Conservation (phyloP, 2,113 vertebrate species). For the Neofelis nebulosa region DNA sequence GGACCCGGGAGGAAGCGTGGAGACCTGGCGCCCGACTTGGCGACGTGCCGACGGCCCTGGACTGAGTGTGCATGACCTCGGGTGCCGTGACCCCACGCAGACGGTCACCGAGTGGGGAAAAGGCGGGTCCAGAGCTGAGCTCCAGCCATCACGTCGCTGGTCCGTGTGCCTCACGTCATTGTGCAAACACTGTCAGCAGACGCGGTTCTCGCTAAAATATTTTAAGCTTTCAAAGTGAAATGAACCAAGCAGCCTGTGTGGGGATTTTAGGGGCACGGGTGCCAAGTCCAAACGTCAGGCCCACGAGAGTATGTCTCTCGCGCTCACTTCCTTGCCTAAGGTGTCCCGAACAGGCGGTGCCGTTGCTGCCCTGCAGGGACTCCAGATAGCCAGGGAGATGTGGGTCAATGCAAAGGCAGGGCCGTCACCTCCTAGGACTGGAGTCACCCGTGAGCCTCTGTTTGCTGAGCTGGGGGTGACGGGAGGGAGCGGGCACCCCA, state of each 20-base stretch:
- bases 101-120: too few species aligned
- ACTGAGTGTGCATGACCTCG: too few species aligned
- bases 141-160: too few species aligned
- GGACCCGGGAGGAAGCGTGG: too few species aligned
- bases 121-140: too few species aligned
- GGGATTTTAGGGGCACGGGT: fast-evolving
- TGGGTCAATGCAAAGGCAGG: neutral
- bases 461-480: fast-evolving
- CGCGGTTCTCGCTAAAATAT: neutral
- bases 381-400: neutral
- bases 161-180: too few species aligned
- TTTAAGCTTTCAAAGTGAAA: neutral
- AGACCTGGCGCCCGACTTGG: too few species aligned
- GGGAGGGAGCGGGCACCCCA: neutral
- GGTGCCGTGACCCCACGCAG: too few species aligned
- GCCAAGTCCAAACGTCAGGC: neutral
- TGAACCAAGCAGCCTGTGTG: neutral
- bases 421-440: neutral
- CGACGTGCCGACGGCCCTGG: too few species aligned
- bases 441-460: neutral
- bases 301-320: neutral
- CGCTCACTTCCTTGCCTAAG: neutral
- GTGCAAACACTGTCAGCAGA: fast-evolving
- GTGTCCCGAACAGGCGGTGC: fast-evolving
- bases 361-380: neutral